These are phyloP conservation scores for Gymnogyps californianus DNA, from an alignment of 2,113 vertebrate genomes.

Conservation along the genomic window DNA sequence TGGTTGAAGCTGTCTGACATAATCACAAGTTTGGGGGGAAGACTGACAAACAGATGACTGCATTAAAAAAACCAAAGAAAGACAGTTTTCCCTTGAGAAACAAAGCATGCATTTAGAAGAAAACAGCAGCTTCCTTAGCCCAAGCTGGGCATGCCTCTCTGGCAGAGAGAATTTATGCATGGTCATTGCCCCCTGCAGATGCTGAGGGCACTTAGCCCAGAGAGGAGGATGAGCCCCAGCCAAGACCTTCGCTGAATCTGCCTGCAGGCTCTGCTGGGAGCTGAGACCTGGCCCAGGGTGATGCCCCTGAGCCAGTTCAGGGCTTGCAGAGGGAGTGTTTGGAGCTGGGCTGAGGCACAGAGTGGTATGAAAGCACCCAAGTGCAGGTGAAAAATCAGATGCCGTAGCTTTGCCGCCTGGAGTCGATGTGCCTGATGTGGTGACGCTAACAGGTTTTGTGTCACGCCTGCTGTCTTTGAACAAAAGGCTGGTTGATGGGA, in stretches of 20 bases:
- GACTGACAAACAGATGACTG: background rate
- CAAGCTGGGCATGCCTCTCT: background rate
- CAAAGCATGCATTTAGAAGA: background rate
- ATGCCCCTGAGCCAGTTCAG: background rate
- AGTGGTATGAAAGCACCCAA: background rate
- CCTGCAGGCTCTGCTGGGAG: background rate
- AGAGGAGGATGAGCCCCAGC: background rate
- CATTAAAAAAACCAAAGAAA: background rate
- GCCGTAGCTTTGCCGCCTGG: fast-evolving
- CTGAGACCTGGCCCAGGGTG: background rate
- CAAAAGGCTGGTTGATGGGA: background rate
- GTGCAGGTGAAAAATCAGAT: background rate
- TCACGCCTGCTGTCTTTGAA: background rate
- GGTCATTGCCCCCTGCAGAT: background rate
- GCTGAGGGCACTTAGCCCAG: background rate
- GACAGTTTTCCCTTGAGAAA: background rate
- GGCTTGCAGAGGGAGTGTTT: background rate
- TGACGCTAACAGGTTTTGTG: background rate
- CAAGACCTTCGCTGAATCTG: background rate
- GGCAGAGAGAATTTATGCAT: background rate
- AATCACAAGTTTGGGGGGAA: background rate
- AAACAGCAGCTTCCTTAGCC: background rate
- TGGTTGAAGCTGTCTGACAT: background rate
- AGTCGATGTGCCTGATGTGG: background rate
- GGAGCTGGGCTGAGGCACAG: background rate